Conservation (phyloP, 2,888 invertebrate genomes). For the Caenorhabditis imperialis region DNA sequence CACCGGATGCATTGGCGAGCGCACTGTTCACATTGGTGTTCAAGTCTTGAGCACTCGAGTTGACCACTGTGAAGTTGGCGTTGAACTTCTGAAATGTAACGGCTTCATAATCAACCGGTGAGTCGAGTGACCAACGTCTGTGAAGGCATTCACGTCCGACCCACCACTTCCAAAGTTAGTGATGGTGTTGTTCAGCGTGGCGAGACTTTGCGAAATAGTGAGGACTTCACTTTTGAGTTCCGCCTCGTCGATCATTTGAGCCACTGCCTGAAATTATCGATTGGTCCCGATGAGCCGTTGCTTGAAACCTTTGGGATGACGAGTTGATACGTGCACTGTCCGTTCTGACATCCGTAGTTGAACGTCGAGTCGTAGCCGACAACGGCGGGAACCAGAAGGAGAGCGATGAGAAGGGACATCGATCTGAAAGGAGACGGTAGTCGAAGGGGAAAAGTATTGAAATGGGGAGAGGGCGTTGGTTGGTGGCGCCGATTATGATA, state of each 20-base stretch:
- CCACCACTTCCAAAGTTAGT: not conserved
- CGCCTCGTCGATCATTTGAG: conserved; percentile 20
- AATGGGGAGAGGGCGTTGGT: conserved; percentile 35
- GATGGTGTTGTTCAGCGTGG: conserved; percentile 8
- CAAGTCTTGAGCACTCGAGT: conserved; percentile 2
- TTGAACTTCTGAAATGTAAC: conserved; percentile 27
- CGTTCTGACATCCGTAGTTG: conserved; percentile 40
- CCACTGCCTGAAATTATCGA: conserved; percentile 26
- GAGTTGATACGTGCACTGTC: conserved; percentile 32
- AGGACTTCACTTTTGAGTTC: conserved; percentile 1
- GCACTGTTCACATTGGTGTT: conserved; percentile 5
- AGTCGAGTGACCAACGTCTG: no score
- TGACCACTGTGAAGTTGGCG: conserved; percentile 5
- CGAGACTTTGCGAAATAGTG: not conserved
- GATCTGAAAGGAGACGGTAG: conserved; percentile 20
- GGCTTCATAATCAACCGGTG: no score
- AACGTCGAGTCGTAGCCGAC: conserved; percentile 23
- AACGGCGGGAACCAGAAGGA: conserved; percentile 29
- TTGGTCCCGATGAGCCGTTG: no score
- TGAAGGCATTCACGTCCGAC: no score
- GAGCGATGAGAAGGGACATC: conserved; percentile 21
- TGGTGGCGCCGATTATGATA: conserved; percentile 47
- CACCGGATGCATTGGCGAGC: conserved; percentile 6
- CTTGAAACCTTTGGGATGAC: conserved; percentile 33
- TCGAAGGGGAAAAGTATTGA: not conserved